Base-by-base conservation (phyloP, 53 echinoderm and acorn worm species). In the Pentamera pediparva region DNA sequence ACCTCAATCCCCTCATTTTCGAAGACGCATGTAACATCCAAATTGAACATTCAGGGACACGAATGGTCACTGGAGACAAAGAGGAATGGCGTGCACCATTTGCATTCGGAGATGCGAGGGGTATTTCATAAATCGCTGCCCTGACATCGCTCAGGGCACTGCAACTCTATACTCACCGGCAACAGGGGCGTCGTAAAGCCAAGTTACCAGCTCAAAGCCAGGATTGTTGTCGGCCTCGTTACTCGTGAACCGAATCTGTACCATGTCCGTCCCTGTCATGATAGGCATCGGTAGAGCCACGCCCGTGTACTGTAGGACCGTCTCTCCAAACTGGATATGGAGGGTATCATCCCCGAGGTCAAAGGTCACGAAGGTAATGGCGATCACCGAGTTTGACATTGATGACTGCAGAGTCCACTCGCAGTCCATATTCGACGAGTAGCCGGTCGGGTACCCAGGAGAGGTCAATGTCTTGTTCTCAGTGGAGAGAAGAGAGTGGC, bases 151-250 rank as follows among this genome's bases (percentile, higher is more conserved):
- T n/a, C n/a, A n/a, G n/a, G n/a, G n/a, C n/a, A n/a, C n/a, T n/a
- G n/a, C n/a, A n/a, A n/a, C n/a, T n/a, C n/a, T n/a, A 10, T 57
- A 57, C 67, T 67, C 30, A 67, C 67, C 45, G 40, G 67, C 18
- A 24, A 25, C 39, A 13, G 41, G 11, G 25, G 67, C 41, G 8
- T 43, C 17, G 24, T 41, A 41, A 6, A 67, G 18, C 17, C 17
- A 26, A 15, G 41, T 45, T 45, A 40, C 37, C 30, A 67, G 7
- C 29, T 45, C 3, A 37, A 67, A 67, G 11, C 67, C 67, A 6
- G 28, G 67, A 28, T 41, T 29, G 41, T 47, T 67, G 27, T 67
- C 11, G 0, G 15, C 45, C 13, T 57, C 21, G 37, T 67, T 67
- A 67, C 67, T 67, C 26, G 67, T 45, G 39, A 67, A 67, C 27